Base-by-base conservation (phyloP, 2,113 vertebrate species). In the Pyxicephalus adspersus region DNA sequence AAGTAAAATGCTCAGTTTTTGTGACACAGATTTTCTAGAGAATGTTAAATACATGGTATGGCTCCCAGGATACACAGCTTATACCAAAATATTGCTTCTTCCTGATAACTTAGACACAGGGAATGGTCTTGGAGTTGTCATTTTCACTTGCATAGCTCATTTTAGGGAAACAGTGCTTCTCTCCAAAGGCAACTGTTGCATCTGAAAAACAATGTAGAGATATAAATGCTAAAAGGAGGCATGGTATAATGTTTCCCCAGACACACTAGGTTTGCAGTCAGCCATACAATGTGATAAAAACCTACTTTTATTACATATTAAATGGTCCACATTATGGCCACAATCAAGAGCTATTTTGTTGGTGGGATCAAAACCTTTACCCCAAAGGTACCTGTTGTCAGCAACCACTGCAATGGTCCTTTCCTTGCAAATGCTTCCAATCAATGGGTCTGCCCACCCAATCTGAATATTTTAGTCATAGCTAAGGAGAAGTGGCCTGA, bases 1-100 rank as follows among this genome's bases (percentile, higher is more conserved):
- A 87, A 98, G 92, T 81, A 99, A 90, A 87, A 95, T 87, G 85
- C 98, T 96, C 86, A 99, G 91, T 90, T 96, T 97, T 89, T 98
- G 96, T 78, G 98, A 98, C 94, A 98, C 95, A 85, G 95, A 96
- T 92, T 96, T 96, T 76, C 95, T 94, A 86, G 95, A 92, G 82
- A 97, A 88, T 76, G 91, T 86, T 87, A 93, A 91, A 87, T 97
- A 93, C 96, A 99, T 98, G 84, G 90, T 81, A 52, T 64, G 64
- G 52, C 38, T 13, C 26, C 26, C 58, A 54, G 13, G 11, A 23
- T 23, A 54, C 23, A 50, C 23, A n/a, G 71, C 29, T 50, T 50
- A 34, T 1, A n/a, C 20, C 13, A 58, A 23, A 61, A 75, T 66
- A 29, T 4, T 23, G 61, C 45, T 74, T 28, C 63, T 64, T 28